Evolutionary conservation across 1,140 invertebrate genomes (phyloP).

Genomic region (Lepidurus apus): DNA sequence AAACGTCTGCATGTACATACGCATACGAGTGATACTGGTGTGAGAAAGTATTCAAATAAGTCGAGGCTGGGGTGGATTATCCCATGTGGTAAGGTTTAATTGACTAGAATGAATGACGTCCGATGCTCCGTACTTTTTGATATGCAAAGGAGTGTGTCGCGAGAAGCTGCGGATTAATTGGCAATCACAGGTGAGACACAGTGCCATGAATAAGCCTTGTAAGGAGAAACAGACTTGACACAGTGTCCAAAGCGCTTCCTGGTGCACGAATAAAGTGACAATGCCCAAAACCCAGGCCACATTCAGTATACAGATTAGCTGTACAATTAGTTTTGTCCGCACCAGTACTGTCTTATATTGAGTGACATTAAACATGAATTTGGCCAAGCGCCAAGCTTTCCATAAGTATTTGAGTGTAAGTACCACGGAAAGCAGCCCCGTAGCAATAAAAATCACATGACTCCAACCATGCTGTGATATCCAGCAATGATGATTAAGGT

Average conservation of each 20-base stretch:
- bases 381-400: not conserved
- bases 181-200: constrained; percentile 26
- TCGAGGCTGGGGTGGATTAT: constrained; percentile 12
- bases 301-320: not conserved
- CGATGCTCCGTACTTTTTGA: not conserved
- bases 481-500: not conserved
- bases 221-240: not conserved
- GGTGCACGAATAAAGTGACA: not conserved
- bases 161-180: constrained; percentile 28
- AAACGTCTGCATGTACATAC: not conserved
- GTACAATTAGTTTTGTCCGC: not conserved
- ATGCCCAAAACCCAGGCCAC: not conserved
- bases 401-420: not conserved
- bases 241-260: not conserved
- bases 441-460: not conserved
- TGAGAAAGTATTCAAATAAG: not conserved
- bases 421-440: not conserved
- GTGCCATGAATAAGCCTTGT: not conserved
- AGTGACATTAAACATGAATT: constrained; percentile 1
- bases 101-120: not conserved
- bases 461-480: not conserved
- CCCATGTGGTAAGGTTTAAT: not conserved
- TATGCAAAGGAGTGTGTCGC: not conserved
- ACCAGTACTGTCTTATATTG: constrained; percentile 15
- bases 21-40: not conserved